Percentiles rank a stretch among this genome's conserved stretches.
Conservation (phyloP, 2,888 invertebrate genomes). For the Drosophila prostipennis region DNA sequence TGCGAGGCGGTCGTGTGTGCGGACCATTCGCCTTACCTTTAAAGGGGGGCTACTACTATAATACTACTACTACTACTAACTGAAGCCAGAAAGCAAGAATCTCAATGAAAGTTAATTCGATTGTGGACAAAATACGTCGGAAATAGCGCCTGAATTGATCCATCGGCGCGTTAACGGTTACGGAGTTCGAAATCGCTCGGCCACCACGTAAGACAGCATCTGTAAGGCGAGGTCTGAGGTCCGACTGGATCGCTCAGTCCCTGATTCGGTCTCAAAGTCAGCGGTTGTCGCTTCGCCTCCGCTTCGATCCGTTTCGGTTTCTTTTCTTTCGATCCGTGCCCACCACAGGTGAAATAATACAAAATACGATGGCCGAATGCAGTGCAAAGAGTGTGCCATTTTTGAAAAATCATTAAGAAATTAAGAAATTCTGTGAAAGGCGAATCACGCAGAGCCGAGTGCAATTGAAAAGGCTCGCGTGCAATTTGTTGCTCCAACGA, state of each 20-base stretch:
- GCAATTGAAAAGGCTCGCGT: slow-evolving; percentile 16
- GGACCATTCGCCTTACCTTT: slow-evolving; percentile 37
- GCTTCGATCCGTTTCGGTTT: neutral
- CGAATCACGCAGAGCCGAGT: slow-evolving; percentile 38
- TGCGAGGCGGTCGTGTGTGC: slow-evolving; percentile 40
- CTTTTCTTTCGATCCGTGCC: slow-evolving; percentile 5
- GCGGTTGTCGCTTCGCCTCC: slow-evolving; percentile 47
- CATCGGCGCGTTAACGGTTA: slow-evolving; percentile 25
- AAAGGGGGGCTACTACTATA: neutral
- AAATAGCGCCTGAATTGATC: slow-evolving; percentile 3
- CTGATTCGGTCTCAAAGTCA: slow-evolving; percentile 69
- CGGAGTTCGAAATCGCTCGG: slow-evolving; percentile 22
- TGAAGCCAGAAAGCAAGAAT: neutral
- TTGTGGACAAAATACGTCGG: slow-evolving; percentile 30
- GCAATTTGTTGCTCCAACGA: slow-evolving; percentile 1
- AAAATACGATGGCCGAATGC: slow-evolving; percentile 30
- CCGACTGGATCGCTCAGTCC: slow-evolving; percentile 51
- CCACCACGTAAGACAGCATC: slow-evolving; percentile 22
- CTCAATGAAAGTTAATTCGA: slow-evolving; percentile 45
- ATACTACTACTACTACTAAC: neutral
- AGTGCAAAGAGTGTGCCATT: slow-evolving; percentile 43
- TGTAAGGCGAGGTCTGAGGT: neutral
- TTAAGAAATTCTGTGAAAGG: slow-evolving; percentile 38
- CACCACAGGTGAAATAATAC: slow-evolving; percentile 13
- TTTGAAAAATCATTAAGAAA: slow-evolving; percentile 32